Evolutionary conservation across 2,888 invertebrate genomes (phyloP), one percentile per base, ranked within the genome.

Genomic region (Amphipoea oculea): DNA sequence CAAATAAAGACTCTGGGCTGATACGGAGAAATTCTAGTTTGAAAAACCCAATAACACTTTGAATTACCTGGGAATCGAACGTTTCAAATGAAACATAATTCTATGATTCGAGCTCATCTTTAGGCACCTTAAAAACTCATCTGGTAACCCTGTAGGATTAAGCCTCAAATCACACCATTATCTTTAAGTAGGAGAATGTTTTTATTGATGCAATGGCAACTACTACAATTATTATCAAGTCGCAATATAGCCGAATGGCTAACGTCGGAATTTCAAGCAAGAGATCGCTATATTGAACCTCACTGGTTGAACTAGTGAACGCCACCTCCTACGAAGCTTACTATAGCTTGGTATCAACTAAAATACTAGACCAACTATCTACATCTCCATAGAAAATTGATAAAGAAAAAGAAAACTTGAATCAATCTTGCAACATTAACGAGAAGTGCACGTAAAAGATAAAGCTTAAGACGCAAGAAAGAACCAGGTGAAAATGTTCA

Each of bases 11-110:
- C 9, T 36, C 63, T 1, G 3, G n/a, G 60, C 5, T 60, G 60
- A 12, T 5, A 29, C 14, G 2, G 14, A 62, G 62, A 62, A 29
- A 62, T 29, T 29, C 29, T 29, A 29, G 29, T 29, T 29, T 29
- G 29, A 29, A 29, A 29, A 29, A 29, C 29, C 6, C 5, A 29
- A 62, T 14, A 29, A 14, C 62, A 14, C 14, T 14, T 62, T 29
- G 12, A 2, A 9, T 3, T 6, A 54, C 54, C 3, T 9, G 54
- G 54, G 9, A 57, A 23, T 23, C 3, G 23, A 57, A 57, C 23
- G 23, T 65, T 76, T 57, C 3, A 76, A 77, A 74, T 62, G 0
- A 17, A 48, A 42, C 11, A 23, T 65, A 23, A 66, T 73, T 73
- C 12, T 36, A 11, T n/a, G 9, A 23, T 66, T 23, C 17, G 17